Percentiles rank a stretch among this genome's conserved stretches.
Conservation (phyloP, 2,797 vertebrate genomes). For the Sebastes vulpes region DNA sequence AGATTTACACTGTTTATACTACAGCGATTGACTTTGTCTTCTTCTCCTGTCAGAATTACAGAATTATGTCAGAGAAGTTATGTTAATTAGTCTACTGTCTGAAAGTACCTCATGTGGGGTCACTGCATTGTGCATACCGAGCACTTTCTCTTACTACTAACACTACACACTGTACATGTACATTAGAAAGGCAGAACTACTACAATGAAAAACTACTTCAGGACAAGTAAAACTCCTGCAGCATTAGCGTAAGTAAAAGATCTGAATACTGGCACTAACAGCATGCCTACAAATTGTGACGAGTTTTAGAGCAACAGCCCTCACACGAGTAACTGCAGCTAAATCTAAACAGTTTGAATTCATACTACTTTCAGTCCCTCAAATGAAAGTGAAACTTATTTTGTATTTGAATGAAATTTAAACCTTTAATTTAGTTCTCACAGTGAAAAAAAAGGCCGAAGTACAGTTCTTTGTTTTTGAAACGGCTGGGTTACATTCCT, state of each 20-base stretch:
- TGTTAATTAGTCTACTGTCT: too few species aligned
- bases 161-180: neutral
- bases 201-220: too few species aligned
- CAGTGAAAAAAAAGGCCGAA: neutral
- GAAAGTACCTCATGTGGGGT: too few species aligned
- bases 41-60: too few species aligned
- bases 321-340: neutral
- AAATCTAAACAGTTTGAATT: neutral
- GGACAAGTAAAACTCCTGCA: too few species aligned
- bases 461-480: neutral
- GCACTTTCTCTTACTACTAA: neutral
- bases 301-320: neutral
- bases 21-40: too few species aligned
- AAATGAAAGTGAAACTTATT: neutral
- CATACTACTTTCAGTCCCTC: neutral
- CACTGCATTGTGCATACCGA: too few species aligned
- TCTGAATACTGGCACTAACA: neutral
- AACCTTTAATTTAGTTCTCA: constrained; percentile 11
- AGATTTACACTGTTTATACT: too few species aligned
- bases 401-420: neutral
- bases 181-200: neutral
- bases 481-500: neutral
- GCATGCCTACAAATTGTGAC: neutral
- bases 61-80: too few species aligned
- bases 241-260: too few species aligned